A percentile compares a stretch with the other conserved stretches of the same genome.
These are phyloP conservation scores for Callithrix jacchus DNA, from an alignment of 2,113 vertebrate species.

Conservation along the genomic window DNA sequence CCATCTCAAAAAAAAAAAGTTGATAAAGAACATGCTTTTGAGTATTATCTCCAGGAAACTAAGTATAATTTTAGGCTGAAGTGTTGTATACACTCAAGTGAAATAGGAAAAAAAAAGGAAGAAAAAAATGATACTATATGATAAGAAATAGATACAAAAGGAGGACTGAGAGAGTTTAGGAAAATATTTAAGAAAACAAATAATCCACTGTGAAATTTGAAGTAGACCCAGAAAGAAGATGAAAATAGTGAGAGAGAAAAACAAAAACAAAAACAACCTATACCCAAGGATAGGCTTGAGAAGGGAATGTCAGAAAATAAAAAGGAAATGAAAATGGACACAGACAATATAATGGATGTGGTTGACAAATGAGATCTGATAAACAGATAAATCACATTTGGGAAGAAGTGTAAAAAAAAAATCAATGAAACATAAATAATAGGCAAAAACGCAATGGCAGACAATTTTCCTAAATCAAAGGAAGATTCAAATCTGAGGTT, in stretches of 20 bases:
- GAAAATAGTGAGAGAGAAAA: neutral
- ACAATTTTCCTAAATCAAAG: neutral
- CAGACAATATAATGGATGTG: neutral
- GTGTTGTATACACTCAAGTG: neutral
- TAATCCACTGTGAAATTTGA: neutral
- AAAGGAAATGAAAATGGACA: neutral
- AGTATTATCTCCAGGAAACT: neutral
- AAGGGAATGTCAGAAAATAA: neutral
- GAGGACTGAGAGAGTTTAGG: neutral
- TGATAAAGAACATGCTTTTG: neutral
- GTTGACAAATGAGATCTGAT: neutral
- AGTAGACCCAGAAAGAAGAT: neutral
- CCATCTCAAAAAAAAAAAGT: neutral
- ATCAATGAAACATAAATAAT: neutral
- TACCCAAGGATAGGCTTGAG: neutral
- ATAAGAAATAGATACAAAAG: neutral
- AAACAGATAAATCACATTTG: neutral
- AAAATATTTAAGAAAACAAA: neutral
- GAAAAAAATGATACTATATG: neutral
- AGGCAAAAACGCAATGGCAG: neutral
- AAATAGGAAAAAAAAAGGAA: neutral
- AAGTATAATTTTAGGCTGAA: neutral
- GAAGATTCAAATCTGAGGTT: neutral
- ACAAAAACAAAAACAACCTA: neutral
- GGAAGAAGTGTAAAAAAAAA: neutral